A percentile compares a stretch with the other conserved stretches of the same genome.
Evolutionary conservation across 2,113 vertebrate genomes (phyloP).

Genomic region (Callaeas wilsoni): DNA sequence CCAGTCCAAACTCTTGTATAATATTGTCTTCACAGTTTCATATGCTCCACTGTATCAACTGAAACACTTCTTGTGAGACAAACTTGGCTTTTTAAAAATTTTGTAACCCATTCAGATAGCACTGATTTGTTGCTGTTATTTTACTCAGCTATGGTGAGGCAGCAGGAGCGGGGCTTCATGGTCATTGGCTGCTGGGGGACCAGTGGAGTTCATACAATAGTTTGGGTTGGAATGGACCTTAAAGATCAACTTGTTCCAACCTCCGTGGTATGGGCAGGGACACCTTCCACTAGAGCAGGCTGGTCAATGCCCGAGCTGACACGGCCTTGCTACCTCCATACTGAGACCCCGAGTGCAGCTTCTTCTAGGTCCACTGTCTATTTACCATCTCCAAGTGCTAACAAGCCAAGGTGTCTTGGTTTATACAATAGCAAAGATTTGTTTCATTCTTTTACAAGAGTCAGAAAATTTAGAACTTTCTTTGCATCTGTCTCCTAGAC

Average conservation of each 20-base stretch:
- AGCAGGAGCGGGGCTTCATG: not conserved
- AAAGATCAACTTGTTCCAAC: not conserved
- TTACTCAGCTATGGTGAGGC: not conserved
- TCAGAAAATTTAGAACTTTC: not conserved
- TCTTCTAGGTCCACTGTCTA: not conserved
- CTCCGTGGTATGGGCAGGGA: not conserved
- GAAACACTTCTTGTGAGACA: not conserved
- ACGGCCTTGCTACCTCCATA: not conserved
- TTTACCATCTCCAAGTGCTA: not conserved
- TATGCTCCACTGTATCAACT: not conserved
- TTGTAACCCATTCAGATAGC: not conserved
- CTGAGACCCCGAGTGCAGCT: not conserved
- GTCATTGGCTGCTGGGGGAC: not conserved
- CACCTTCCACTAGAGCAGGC: not conserved
- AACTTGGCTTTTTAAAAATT: not conserved
- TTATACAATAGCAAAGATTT: not conserved
- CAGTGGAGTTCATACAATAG: not conserved
- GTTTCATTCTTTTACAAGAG: not conserved
- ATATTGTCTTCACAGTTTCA: not conserved
- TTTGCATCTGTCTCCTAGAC: not conserved
- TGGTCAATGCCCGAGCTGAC: not conserved
- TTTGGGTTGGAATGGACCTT: not conserved
- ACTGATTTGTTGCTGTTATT: not conserved
- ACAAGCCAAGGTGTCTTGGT: not conserved
- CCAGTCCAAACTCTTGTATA: not conserved